Percentiles rank a stretch among this genome's conserved stretches.
Evolutionary conservation across 2,113 vertebrate species (phyloP).

Genomic region (Dinomys branickii): DNA sequence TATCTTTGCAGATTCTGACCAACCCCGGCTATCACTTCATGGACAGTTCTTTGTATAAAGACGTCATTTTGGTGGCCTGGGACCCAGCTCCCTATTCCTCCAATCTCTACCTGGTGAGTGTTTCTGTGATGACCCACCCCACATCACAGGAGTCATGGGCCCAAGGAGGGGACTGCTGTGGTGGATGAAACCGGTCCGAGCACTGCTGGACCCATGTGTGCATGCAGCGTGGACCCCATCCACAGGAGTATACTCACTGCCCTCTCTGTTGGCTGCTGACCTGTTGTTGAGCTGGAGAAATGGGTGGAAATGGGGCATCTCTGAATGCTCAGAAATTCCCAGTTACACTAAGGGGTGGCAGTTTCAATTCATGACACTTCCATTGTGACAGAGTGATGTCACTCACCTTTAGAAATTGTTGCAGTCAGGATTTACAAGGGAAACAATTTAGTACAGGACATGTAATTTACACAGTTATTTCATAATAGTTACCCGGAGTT

Average conservation of each 20-base stretch:
- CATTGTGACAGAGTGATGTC: neutral
- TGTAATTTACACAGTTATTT: too few species aligned
- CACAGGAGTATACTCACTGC: neutral
- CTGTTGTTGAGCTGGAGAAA: neutral
- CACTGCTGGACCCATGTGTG: neutral
- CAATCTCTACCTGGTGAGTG: slow-evolving; percentile 93
- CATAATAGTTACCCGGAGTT: too few species aligned
- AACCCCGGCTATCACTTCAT: slow-evolving; percentile 93
- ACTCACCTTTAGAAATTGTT: neutral
- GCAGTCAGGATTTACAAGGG: too few species aligned
- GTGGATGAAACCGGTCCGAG: neutral
- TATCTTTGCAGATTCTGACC: slow-evolving; percentile 92
- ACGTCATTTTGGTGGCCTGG: slow-evolving; percentile 96
- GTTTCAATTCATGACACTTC: neutral
- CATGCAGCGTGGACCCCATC: neutral
- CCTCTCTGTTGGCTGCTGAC: neutral
- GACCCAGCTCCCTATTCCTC: slow-evolving; percentile 96
- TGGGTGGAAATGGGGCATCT: neutral
- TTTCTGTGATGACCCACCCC: neutral
- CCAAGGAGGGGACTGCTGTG: neutral
- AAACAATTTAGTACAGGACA: too few species aligned
- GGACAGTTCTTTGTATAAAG: slow-evolving; percentile 95
- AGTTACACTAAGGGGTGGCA: neutral
- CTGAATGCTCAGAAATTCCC: neutral
- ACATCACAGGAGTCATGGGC: neutral